Percentiles rank a stretch among this genome's conserved stretches.
Evolutionary conservation across 2,797 vertebrate genomes (phyloP).

Genomic region (Paguma larvata): DNA sequence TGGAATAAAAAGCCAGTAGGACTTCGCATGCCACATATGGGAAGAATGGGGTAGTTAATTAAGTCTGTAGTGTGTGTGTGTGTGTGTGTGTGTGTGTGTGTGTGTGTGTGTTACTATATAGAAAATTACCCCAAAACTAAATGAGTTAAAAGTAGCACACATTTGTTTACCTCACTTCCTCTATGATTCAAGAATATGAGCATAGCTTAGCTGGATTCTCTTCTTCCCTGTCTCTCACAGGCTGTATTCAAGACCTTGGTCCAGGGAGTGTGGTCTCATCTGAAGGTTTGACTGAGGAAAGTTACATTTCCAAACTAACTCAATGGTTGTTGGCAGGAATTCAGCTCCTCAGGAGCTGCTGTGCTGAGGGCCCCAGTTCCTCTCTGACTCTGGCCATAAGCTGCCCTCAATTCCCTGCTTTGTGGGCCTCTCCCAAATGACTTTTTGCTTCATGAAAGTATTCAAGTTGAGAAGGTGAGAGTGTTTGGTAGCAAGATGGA

Average conservation of each 20-base stretch:
- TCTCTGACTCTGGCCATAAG: neutral
- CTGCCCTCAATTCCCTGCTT: neutral
- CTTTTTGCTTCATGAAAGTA: neutral
- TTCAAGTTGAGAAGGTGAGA: neutral
- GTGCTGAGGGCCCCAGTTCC: neutral
- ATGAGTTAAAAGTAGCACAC: neutral
- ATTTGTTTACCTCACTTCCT: neutral
- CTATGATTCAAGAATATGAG: neutral
- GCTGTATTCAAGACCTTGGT: neutral
- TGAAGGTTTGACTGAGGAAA: neutral
- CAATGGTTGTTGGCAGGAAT: neutral
- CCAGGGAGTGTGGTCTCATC: neutral
- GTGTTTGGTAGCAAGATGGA: neutral
- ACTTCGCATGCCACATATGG: neutral
- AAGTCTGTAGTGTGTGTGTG: neutral
- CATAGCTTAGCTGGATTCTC: neutral
- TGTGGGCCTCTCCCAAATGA: neutral
- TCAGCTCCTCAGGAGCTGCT: neutral
- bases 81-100: neutral
- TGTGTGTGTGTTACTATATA: neutral
- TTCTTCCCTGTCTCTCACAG: neutral
- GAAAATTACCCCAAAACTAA: neutral
- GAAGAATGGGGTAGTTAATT: neutral
- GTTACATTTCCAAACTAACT: neutral
- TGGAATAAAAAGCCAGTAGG: neutral